Evolutionary conservation across 2,113 vertebrate species (phyloP), one percentile per base, ranked within the genome.

Genomic region (Rhabdornis inornatus): DNA sequence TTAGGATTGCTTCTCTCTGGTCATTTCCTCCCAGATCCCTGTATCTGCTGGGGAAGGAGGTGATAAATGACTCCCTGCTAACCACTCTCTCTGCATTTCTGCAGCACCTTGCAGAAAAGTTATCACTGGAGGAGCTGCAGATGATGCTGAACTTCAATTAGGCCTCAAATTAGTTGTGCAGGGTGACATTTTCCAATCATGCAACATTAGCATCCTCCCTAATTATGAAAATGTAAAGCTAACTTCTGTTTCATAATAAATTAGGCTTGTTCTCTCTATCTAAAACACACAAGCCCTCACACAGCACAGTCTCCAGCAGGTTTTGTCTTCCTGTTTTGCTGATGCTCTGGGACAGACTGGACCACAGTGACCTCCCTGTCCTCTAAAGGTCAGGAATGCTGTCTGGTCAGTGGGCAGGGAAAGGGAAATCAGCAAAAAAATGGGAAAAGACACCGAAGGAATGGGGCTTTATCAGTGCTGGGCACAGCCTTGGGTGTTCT

Each of bases 141-240:
- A 97, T 88, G 97, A 97, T 55, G 71, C 96, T 37, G 61, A 97
- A 90, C 97, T 95, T 97, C 98, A 97, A 96, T 97, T 96, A 97
- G 95, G 87, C 80, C 95, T 95, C 83, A 97, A 97, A 97, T 98
- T 96, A 97, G 95, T 98, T 96, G 96, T 76, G 11, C 95, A 94
- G 95, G 97, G 91, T 97, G 96, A 97, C 97, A 97, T 97, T 98
- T 98, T 97, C 97, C 96, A 97, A 98, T 97, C 97, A 98, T 69
- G 80, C 94, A 96, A 96, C 86, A 98, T 97, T 97, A 97, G 88
- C 96, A 97, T 93, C 94, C 95, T 96, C 95, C 96, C 93, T 96
- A 95, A 98, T 97, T 98, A 98, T 92, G 95, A 97, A 95, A 97
- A 94, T 91, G 95, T 97, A 94, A 94, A 71, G 90, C 83, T 96